Evolutionary conservation across 2,888 invertebrate species (phyloP).

Genomic region (Orthonevra nobilis): DNA sequence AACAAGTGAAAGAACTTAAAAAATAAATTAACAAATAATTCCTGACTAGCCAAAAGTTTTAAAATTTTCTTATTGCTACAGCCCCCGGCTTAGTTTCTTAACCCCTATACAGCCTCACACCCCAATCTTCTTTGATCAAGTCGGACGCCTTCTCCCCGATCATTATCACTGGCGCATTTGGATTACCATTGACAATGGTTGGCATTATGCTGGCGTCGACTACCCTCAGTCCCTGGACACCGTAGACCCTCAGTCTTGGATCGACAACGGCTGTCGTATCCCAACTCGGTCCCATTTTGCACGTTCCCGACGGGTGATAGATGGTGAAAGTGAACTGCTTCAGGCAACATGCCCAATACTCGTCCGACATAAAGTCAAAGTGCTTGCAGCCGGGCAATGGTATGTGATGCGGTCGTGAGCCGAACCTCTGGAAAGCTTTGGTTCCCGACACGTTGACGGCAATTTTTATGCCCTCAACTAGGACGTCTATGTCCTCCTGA

Average conservation of each 20-base stretch:
- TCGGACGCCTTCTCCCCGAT: constrained; percentile 94
- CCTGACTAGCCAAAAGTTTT: constrained; percentile 62
- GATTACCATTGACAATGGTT: constrained; percentile 92
- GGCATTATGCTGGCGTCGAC: constrained; percentile 95
- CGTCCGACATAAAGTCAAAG: constrained; percentile 86
- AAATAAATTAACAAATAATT: constrained; percentile 29
- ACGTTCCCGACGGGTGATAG: constrained; percentile 92
- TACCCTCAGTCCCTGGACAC: constrained; percentile 88
- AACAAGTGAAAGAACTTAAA: constrained; percentile 9
- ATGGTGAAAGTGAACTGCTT: constrained; percentile 91
- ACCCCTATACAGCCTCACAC: constrained; percentile 74
- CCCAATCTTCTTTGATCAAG: constrained; percentile 94
- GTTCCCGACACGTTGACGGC: constrained; percentile 90
- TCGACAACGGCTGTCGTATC: constrained; percentile 91
- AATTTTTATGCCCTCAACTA: constrained; percentile 92
- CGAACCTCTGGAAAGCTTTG: constrained; percentile 89
- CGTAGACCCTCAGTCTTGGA: constrained; percentile 88
- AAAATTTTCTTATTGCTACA: background rate
- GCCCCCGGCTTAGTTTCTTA: constrained; percentile 6
- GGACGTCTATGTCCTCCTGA: constrained; percentile 88
- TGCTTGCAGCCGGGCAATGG: constrained; percentile 91
- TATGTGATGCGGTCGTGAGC: constrained; percentile 88
- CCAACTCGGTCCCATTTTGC: constrained; percentile 91
- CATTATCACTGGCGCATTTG: constrained; percentile 94
- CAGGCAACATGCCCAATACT: constrained; percentile 92